phyloP scores from a whole-genome alignment of 2,797 vertebrate genomes.

The Mus spretus region DNA sequence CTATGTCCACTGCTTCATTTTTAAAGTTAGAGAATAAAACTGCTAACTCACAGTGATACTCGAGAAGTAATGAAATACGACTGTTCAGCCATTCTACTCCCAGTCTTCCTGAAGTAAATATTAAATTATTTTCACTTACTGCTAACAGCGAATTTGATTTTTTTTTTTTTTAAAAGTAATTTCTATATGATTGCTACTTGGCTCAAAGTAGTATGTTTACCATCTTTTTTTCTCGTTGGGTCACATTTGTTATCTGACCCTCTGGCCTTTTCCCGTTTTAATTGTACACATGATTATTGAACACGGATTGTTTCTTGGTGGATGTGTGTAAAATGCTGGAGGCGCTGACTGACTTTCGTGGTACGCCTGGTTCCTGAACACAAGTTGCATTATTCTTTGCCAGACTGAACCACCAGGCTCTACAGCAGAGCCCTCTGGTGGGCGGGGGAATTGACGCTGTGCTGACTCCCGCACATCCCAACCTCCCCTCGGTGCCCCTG shows the following conservation, averaged over 20 bases:
- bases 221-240: neutral
- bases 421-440: conserved; percentile 87
- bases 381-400: neutral
- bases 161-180: conserved; percentile 31
- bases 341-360: neutral
- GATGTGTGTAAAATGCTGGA: neutral
- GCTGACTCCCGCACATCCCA: conserved; percentile 76
- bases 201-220: neutral
- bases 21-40: neutral
- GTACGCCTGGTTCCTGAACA: neutral
- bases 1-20: neutral
- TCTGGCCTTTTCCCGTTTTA: neutral
- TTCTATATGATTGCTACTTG: neutral
- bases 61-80: neutral
- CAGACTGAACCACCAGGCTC: conserved; percentile 88
- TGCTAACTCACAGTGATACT: neutral
- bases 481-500: conserved; percentile 80
- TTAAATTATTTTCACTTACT: neutral
- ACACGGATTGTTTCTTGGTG: neutral
- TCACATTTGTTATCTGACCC: neutral
- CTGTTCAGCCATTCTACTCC: neutral
- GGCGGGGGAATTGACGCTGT: conserved; percentile 84
- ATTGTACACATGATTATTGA: neutral
- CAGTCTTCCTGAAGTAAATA: neutral
- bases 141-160: conserved; percentile 2